These are phyloP conservation scores for Schizotus pectinicornis DNA, from an alignment of 2,888 invertebrate genomes.

Conservation along the genomic window DNA sequence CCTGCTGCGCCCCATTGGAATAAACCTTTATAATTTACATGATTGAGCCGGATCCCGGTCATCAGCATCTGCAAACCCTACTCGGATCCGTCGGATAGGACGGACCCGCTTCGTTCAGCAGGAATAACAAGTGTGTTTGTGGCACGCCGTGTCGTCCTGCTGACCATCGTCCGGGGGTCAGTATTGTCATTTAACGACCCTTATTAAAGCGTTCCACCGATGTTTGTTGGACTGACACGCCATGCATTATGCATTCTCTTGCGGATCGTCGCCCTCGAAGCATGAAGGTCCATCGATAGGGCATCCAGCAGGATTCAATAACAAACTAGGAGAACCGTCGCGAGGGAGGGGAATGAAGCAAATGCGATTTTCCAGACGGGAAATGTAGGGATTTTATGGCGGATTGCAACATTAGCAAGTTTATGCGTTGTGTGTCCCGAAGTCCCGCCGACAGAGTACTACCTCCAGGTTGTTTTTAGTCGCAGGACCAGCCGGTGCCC, in stretches of 20 bases:
- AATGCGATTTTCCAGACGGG: no score
- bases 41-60: slow-evolving; percentile 7
- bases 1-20: neutral
- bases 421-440: no score
- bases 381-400: no score
- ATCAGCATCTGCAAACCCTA: slow-evolving; percentile 11
- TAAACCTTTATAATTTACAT: slow-evolving; percentile 11
- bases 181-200: slow-evolving; percentile 21
- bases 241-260: slow-evolving; percentile 16
- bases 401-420: no score
- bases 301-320: no score
- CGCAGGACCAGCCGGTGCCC: neutral
- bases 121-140: neutral
- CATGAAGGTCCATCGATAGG: no score
- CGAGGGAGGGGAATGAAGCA: no score
- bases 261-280: no score
- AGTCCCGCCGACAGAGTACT: no score
- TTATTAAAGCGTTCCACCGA: slow-evolving; percentile 20
- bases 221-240: slow-evolving; percentile 18
- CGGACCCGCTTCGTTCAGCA: slow-evolving; percentile 18
- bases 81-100: slow-evolving; percentile 8
- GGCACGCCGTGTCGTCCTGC: slow-evolving; percentile 8
- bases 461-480: neutral
- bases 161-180: slow-evolving; percentile 13
- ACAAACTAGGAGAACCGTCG: no score